Conservation (phyloP, 2,797 vertebrate genomes). For the Periparus ater region DNA sequence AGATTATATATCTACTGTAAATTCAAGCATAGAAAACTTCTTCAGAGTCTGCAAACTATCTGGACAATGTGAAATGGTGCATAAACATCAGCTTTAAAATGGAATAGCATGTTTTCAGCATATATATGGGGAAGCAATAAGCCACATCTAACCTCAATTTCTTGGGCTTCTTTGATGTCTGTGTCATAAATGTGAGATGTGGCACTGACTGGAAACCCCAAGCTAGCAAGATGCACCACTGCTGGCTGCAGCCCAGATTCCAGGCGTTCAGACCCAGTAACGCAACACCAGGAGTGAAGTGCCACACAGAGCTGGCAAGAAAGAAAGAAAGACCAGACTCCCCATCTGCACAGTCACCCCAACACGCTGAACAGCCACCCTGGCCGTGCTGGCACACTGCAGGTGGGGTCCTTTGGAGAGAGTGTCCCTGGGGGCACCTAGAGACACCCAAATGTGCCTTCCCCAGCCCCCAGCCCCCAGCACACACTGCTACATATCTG, state of each 20-base stretch:
- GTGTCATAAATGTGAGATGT: background rate
- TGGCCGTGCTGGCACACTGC: background rate
- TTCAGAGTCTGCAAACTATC: background rate
- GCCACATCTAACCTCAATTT: background rate
- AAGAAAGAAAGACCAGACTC: background rate
- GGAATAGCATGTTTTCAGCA: background rate
- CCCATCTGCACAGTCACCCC: background rate
- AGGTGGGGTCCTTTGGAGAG: background rate
- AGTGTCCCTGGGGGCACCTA: fast-evolving
- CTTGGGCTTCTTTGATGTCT: background rate
- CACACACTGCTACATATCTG: background rate
- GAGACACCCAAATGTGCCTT: background rate
- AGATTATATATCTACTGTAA: background rate
- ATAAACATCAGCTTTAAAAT: background rate
- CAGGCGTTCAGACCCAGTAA: background rate
- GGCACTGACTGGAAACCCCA: background rate
- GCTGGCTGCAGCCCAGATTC: background rate
- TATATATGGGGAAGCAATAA: background rate
- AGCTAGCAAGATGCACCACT: background rate
- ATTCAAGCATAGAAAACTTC: background rate
- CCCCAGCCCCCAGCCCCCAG: background rate
- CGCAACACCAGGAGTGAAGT: background rate
- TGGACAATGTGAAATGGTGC: background rate
- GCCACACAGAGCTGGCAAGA: background rate
- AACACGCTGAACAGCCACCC: background rate